phyloP scores from a whole-genome alignment of 2,797 vertebrate genomes.

The Hozukius guyotensis region DNA sequence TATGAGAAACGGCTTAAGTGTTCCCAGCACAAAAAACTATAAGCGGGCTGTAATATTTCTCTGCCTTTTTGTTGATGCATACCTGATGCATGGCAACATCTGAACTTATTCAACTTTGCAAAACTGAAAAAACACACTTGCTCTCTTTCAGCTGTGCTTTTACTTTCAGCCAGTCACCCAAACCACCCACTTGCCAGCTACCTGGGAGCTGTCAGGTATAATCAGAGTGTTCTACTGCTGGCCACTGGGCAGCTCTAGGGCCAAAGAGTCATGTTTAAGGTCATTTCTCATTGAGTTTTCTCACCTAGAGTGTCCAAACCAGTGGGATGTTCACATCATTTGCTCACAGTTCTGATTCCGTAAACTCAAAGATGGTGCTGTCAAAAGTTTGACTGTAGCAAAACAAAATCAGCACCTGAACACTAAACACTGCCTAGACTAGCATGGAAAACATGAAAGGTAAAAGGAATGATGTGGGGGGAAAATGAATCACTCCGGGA shows the following conservation, averaged over 20 bases:
- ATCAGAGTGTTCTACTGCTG: background rate
- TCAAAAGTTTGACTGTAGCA: background rate
- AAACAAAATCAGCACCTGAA: background rate
- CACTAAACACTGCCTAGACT: background rate
- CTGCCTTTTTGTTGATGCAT: background rate
- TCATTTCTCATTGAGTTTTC: constrained; percentile 6
- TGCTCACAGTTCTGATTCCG: background rate
- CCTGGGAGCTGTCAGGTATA: constrained; percentile 28
- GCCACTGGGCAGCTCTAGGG: constrained; percentile 10
- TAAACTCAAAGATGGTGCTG: background rate
- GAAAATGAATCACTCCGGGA: constrained; percentile 22
- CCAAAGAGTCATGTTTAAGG: constrained; percentile 10
- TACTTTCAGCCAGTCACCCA: background rate
- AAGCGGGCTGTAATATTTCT: background rate
- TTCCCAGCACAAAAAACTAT: background rate
- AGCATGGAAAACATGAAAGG: background rate
- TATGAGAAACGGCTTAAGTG: background rate
- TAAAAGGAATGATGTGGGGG: no score
- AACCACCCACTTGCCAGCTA: constrained; percentile 4
- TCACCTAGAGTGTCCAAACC: background rate
- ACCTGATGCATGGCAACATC: background rate
- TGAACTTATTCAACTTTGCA: background rate
- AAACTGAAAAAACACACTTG: background rate
- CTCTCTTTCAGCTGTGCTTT: constrained; percentile 1
- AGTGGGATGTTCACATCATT: background rate